Evolutionary conservation across 2,888 invertebrate species (phyloP), one percentile per base, ranked within the genome.

Genomic region (Agapostemon virescens): DNA sequence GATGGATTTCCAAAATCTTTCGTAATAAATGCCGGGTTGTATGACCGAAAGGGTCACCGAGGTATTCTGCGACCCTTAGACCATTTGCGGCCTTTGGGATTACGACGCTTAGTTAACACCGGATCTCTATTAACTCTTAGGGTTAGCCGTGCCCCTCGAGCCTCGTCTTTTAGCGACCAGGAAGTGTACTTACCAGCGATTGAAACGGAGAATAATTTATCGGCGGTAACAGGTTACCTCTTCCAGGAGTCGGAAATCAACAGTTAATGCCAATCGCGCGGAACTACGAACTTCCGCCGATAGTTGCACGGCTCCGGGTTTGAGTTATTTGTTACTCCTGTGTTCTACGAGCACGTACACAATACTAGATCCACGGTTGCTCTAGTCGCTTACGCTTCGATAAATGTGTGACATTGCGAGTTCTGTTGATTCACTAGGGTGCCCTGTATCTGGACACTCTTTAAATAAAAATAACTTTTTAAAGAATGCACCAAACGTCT

Each of bases 1-100:
- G 89, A 90, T 87, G 90, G 89, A 90, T 90, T 90, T 88, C 86
- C 86, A 84, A 86, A 89, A 88, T 90, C 90, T 89, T 90, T 84
- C 83, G 85, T 88, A 87, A 89, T 89, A 88, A 89, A 89, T 90
- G 85, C 84, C 66, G 77, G 85, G 78, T 85, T 86, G 78, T 86
- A 83, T 83, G 84, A 86, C 81, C 81, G 77, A 82, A 61, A 49
- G 81, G 77, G 74, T 74, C 83, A 42, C 78, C 64, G 61, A 26
- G 75, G 77, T 74, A 49, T 74, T 73, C 81, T 52, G 30, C 55
- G 68, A 69, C 77, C 71, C 85, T 74, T 74, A 38, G 73, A 69
- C 79, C 84, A 82, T 85, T 85, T 85, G 79, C 74, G 85, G 83
- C 75, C 79, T 69, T 68, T 23, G 69, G 85, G 84, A 85, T 85